phyloP scores from a whole-genome alignment of 1,140 invertebrate species.

The Procambarus clarkii region DNA sequence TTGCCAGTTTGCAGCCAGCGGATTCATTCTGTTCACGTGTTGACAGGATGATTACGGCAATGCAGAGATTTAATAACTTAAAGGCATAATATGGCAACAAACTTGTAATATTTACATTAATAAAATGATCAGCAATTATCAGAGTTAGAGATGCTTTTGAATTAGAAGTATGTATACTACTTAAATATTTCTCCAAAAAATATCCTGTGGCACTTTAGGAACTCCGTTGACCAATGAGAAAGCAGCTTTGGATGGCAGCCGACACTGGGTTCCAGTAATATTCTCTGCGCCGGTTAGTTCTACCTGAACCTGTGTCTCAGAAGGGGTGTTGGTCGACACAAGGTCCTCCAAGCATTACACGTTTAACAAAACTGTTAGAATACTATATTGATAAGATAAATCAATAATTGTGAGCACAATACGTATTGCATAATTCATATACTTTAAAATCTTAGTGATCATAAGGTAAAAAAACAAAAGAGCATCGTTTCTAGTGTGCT shows the following conservation, averaged over 20 bases:
- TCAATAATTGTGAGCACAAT: slow-evolving; percentile 3
- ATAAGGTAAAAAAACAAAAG: slow-evolving; percentile 48
- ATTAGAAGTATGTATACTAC: background rate
- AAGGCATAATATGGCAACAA: background rate
- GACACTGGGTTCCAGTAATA: slow-evolving; percentile 62
- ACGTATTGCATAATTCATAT: slow-evolving; percentile 35
- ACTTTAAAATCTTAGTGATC: slow-evolving; percentile 16
- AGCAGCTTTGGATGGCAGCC: slow-evolving; percentile 43
- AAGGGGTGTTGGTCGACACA: slow-evolving; percentile 37
- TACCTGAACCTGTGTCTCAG: slow-evolving; percentile 55
- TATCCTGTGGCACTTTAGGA: slow-evolving; percentile 4
- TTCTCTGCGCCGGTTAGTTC: slow-evolving; percentile 50
- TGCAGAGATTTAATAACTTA: background rate
- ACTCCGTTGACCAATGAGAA: slow-evolving; percentile 35
- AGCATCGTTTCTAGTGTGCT: slow-evolving; percentile 11
- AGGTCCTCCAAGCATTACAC: background rate
- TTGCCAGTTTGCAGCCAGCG: slow-evolving; percentile 2
- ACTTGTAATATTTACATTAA: background rate
- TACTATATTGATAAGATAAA: background rate
- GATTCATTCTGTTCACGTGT: slow-evolving; percentile 26
- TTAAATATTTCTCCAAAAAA: background rate
- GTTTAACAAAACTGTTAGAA: background rate
- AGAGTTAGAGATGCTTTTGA: background rate
- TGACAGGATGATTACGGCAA: slow-evolving; percentile 7
- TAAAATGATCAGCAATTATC: background rate